A percentile compares a stretch with the other conserved stretches of the same genome.
Evolutionary conservation across 2,797 vertebrate genomes (phyloP).

Genomic region (Strix occidentalis): DNA sequence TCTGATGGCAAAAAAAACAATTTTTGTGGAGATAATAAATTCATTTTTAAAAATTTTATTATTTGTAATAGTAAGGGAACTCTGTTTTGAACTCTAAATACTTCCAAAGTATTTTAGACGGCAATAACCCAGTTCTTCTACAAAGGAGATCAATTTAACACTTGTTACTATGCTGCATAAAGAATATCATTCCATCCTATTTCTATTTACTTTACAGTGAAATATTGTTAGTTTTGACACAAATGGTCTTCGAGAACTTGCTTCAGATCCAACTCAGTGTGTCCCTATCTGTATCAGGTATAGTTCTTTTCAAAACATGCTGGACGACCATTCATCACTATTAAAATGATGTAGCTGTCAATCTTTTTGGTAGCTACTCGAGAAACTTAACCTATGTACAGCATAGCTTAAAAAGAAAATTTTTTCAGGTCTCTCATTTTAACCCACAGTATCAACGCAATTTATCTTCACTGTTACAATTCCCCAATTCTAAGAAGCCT

Average conservation of each 20-base stretch:
- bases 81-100: neutral
- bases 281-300: neutral
- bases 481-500: neutral
- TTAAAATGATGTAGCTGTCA: neutral
- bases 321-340: neutral
- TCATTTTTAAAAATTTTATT: neutral
- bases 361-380: neutral
- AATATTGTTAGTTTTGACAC: neutral
- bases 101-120: neutral
- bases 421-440: neutral
- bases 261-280: neutral
- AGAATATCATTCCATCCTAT: neutral
- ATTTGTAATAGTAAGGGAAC: neutral
- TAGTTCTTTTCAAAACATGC: neutral
- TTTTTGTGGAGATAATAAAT: neutral
- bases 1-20: neutral
- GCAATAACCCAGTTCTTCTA: neutral
- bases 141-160: neutral
- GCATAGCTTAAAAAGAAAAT: neutral
- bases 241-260: neutral
- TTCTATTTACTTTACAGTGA: neutral
- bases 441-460: neutral
- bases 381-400: neutral
- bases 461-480: neutral
- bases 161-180: neutral